Evolutionary conservation across 2,797 vertebrate genomes (phyloP), one percentile per base, ranked within the genome.

Genomic region (Tokudaia tokunoshimensis): DNA sequence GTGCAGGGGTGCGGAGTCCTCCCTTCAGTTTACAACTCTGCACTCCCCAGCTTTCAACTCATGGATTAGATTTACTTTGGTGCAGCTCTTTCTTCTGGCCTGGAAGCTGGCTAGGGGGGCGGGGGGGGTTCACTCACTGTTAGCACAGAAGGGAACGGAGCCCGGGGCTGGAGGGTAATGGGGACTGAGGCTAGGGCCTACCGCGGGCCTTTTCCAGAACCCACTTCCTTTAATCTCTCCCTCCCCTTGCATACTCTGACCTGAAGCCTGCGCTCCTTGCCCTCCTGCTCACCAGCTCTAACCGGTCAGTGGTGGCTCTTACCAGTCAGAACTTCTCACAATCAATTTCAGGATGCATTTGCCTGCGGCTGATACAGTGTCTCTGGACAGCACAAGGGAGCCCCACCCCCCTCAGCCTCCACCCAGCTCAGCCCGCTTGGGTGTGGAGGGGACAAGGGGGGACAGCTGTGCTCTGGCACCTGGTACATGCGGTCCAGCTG

Each of bases 381-480:
- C 24, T 2, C 65, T 26, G 41, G 70, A 81, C 52, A 26, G 20
- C 47, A 10, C 14, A 15, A 74, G 41, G 78, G 57, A 55, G 92
- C 74, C 91, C 94, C 90, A 86, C 96, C 95, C 94, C 34, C 26
- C 15, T 81, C 83, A 59, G 83, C 37, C 89, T 50, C 94, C 87
- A 92, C 96, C 96, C 95, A 20, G 37, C 44, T 90, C 67, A 67
- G 81, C 85, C 75, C 65, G 89, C 78, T 31, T 4, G 80, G 74
- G 74, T 31, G 59, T 50, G 59, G 74, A 17, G 57, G 11, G 26
- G 57, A 8, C 84, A 10, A 34, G 3, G n/a, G 65, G 79, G 92
- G 75, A 97, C 95, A 96, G 91, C 96, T 95, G 97, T 70, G 55
- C 70, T 44, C 96, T 59, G 47, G 92, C 96, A 94, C 92, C 94